Percentiles rank a stretch among this genome's conserved stretches.
Conservation (phyloP, 2,113 vertebrate species). For the Oriolus oriolus region DNA sequence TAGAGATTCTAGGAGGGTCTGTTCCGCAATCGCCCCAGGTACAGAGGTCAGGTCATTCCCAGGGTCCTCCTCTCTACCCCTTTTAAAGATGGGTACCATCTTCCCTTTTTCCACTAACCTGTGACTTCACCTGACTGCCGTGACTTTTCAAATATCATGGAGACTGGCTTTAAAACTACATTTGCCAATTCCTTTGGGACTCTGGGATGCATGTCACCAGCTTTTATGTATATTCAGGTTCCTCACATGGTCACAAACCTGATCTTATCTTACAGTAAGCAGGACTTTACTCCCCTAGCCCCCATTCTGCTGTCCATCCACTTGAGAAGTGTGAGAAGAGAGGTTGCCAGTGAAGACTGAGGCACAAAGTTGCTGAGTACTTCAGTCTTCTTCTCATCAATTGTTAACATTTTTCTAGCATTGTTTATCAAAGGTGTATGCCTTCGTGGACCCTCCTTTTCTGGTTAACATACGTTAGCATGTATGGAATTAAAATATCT, state of each 20-base stretch:
- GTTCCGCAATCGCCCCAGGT: too few relatives aligned
- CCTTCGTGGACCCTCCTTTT: background rate
- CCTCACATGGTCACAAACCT: background rate
- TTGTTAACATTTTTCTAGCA: background rate
- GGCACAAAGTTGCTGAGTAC: background rate
- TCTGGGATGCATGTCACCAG: too few relatives aligned
- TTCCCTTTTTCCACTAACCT: background rate
- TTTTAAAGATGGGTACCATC: background rate
- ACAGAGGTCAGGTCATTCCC: background rate
- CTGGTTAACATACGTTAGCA: background rate
- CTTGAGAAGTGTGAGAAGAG: background rate
- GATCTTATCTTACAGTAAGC: background rate
- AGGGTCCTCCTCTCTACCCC: background rate
- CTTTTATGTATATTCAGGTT: background rate
- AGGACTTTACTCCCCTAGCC: background rate
- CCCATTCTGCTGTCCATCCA: background rate
- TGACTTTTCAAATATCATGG: background rate
- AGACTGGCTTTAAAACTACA: background rate
- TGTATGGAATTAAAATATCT: background rate
- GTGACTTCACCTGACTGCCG: background rate
- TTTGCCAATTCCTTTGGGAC: background rate
- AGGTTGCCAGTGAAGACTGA: background rate
- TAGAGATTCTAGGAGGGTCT: background rate
- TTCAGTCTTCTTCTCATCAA: background rate
- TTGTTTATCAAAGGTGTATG: fast-evolving